phyloP scores from a whole-genome alignment of 2,797 vertebrate genomes.

The Amniataba percoides region DNA sequence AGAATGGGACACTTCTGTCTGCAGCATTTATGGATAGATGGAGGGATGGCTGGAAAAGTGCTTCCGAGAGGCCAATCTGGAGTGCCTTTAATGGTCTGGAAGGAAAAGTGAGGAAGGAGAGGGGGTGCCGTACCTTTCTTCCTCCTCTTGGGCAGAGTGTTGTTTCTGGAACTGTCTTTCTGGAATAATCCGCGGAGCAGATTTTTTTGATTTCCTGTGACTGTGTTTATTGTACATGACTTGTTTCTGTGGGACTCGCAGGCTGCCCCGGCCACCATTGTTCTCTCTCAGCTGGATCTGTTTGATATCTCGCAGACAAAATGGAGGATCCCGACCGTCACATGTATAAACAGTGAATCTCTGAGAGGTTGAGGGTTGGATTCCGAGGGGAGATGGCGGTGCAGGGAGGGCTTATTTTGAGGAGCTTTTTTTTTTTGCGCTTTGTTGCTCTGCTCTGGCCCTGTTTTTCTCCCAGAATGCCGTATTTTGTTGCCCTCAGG shows the following conservation, averaged over 20 bases:
- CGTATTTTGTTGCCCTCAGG: constrained; percentile 75
- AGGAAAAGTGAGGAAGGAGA: constrained; percentile 60
- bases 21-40: constrained; percentile 82
- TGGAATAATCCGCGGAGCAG: constrained; percentile 71
- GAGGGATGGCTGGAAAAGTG: constrained; percentile 80
- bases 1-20: constrained; percentile 82
- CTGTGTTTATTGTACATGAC: constrained; percentile 80
- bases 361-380: constrained; percentile 55
- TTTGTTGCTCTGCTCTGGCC: constrained; percentile 45
- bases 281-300: constrained; percentile 74
- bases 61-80: constrained; percentile 81
- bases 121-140: constrained; percentile 54
- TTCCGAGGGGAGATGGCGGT: constrained; percentile 33
- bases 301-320: constrained; percentile 64
- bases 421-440: constrained; percentile 48
- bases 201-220: constrained; percentile 76
- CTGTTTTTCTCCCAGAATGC: constrained; percentile 56
- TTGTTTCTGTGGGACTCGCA: constrained; percentile 72
- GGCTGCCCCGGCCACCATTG: constrained; percentile 55
- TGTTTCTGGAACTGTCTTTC: constrained; percentile 74
- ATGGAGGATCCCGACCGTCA: constrained; percentile 59
- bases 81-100: constrained; percentile 84
- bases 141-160: constrained; percentile 67
- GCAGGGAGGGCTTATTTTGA: constrained; percentile 43
- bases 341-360: constrained; percentile 51